Percentiles rank a stretch among this genome's conserved stretches.
Conservation (phyloP, 2,888 invertebrate genomes). For the Isotomurus palustris region DNA sequence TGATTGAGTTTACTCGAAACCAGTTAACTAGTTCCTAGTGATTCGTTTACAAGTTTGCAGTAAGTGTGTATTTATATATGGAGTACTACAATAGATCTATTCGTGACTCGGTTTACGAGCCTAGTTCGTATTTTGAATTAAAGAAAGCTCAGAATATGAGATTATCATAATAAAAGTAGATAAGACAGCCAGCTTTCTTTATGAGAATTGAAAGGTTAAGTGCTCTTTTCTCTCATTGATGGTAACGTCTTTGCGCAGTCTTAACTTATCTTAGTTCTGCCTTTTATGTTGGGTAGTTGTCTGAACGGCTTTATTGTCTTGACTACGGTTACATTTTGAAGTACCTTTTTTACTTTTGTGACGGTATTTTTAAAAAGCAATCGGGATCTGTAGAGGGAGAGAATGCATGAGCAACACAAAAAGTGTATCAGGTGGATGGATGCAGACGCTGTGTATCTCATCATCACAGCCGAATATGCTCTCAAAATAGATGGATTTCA, state of each 20-base stretch:
- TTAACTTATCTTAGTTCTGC: neutral
- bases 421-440: too few relatives aligned
- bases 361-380: too few relatives aligned
- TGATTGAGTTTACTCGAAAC: too few relatives aligned
- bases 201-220: slow-evolving; percentile 5
- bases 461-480: neutral
- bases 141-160: neutral
- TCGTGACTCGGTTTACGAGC: too few relatives aligned
- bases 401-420: neutral
- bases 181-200: neutral
- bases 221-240: slow-evolving; percentile 8
- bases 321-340: slow-evolving; percentile 5
- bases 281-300: too few relatives aligned
- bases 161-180: neutral
- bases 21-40: too few relatives aligned
- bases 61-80: too few relatives aligned
- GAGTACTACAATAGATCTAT: too few relatives aligned
- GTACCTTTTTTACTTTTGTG: neutral
- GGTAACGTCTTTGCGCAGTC: neutral
- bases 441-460: too few relatives aligned
- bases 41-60: too few relatives aligned
- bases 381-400: neutral
- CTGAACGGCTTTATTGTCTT: neutral
- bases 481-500: slow-evolving; percentile 8
- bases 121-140: too few relatives aligned